Base-by-base conservation (phyloP, 2,113 vertebrate species). In the Gavia stellata region DNA sequence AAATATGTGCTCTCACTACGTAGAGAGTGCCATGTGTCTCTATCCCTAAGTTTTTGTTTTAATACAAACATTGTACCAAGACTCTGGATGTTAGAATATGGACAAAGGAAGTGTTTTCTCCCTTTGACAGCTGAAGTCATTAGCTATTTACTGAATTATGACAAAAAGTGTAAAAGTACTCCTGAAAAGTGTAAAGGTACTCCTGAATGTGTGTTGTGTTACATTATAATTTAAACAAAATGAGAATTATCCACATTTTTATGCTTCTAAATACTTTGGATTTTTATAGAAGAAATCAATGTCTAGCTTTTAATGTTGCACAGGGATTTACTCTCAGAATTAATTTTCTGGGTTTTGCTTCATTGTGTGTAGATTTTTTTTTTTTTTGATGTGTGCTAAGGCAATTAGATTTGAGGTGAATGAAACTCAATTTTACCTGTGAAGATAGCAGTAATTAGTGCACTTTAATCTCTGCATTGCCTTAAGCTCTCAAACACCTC, bases 321-420 rank as follows among this genome's bases (percentile, higher is more conserved):
- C 31, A 29, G 65, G 56, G 68, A 65, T 75, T 96, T 84, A 19
- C 28, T 84, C 8, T 79, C 68, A 86, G 56, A 87, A 65, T 74
- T 93, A n/a, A 70, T 92, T 90, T 94, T 81, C 36, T 59, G 73
- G 20, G 6, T 66, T 91, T 84, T 94, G 59, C 55, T 89, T 59
- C 47, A 24, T 44, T 55, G 20, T 52, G 34, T 59, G 29, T 66
- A 59, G 61, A 19, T 34, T 29, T 62, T 40, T 63, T 38, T 45
- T 70, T 52, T 75, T 73, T 72, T 38, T 50, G 3, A 44, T 5
- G 6, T 83, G 33, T 47, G 63, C 58, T 93, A 34, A 42, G n/a
- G n/a, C 0, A 0, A 44, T 93, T 63, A 44, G 59, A 31, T 78
- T 84, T 78, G 82, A 78, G 20, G 55, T 66, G 79, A 73, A 33